Evolutionary conservation across 2,888 invertebrate genomes (phyloP).

Genomic region (Lysandra bellargus): DNA sequence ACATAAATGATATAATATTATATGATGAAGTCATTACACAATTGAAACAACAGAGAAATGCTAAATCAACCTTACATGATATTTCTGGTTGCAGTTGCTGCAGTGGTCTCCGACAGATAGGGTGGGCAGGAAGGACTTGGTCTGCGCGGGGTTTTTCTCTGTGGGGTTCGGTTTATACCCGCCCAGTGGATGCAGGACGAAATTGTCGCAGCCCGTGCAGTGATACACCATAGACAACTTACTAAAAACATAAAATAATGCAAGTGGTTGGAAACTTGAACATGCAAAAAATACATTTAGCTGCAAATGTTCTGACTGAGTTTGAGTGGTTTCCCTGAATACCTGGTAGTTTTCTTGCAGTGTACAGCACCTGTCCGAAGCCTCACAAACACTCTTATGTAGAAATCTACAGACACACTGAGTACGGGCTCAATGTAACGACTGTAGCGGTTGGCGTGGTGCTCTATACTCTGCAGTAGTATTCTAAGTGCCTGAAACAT

Average conservation of each 20-base stretch:
- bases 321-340: neutral
- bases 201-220: constrained; percentile 93
- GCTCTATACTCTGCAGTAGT: constrained; percentile 92
- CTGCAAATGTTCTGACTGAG: neutral
- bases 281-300: neutral
- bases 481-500: constrained; percentile 91
- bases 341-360: constrained; percentile 93
- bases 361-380: constrained; percentile 88
- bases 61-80: constrained; percentile 81
- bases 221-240: constrained; percentile 94
- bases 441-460: constrained; percentile 95
- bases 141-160: constrained; percentile 74
- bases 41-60: neutral
- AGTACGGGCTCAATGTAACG: constrained; percentile 95
- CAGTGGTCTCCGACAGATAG: constrained; percentile 85
- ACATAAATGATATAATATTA: no score
- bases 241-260: constrained; percentile 61
- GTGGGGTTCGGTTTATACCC: constrained; percentile 79
- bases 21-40: no score
- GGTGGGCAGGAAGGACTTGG: constrained; percentile 84
- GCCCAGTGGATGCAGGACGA: constrained; percentile 89
- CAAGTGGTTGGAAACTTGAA: neutral
- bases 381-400: constrained; percentile 95
- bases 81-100: constrained; percentile 86
- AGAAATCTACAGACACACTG: constrained; percentile 97